Evolutionary conservation across 2,888 invertebrate genomes (phyloP).

Genomic region (Silvanus unidentatus): DNA sequence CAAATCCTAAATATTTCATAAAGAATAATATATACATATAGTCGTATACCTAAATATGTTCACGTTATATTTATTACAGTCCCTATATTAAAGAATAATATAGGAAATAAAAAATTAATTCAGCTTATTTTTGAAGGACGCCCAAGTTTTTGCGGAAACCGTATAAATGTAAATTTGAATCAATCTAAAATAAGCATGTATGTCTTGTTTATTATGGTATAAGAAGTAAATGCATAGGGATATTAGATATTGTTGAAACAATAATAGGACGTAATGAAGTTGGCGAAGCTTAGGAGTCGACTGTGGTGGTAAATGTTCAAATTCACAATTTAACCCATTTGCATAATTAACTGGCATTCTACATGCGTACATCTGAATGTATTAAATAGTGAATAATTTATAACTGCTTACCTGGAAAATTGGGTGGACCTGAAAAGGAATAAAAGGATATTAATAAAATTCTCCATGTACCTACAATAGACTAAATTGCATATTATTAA

Average conservation of each 20-base stretch:
- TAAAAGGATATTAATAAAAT: constrained; percentile 8
- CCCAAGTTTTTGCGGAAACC: too few species aligned
- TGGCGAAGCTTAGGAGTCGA: constrained; percentile 12
- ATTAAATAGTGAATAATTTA: not conserved
- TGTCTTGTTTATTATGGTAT: not conserved
- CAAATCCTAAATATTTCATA: constrained; percentile 3
- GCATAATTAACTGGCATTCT: constrained; percentile 1
- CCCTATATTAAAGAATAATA: too few species aligned
- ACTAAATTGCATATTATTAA: too few species aligned
- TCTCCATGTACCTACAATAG: too few species aligned
- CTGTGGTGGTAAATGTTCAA: constrained; percentile 17
- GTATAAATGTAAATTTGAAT: too few species aligned
- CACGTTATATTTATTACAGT: not conserved
- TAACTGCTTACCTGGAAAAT: constrained; percentile 25
- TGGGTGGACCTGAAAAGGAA: constrained; percentile 24
- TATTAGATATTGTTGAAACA: constrained; percentile 12
- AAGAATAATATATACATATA: not conserved
- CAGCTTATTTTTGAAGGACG: too few species aligned
- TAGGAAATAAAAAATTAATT: too few species aligned
- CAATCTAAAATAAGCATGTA: too few species aligned
- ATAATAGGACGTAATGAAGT: constrained; percentile 16
- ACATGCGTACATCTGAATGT: constrained; percentile 1
- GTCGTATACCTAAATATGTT: not conserved
- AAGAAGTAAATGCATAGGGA: constrained; percentile 6
- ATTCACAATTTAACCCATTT: constrained; percentile 1